Base-by-base conservation (phyloP, 2,888 invertebrate species). In the Resseliella maxima region DNA sequence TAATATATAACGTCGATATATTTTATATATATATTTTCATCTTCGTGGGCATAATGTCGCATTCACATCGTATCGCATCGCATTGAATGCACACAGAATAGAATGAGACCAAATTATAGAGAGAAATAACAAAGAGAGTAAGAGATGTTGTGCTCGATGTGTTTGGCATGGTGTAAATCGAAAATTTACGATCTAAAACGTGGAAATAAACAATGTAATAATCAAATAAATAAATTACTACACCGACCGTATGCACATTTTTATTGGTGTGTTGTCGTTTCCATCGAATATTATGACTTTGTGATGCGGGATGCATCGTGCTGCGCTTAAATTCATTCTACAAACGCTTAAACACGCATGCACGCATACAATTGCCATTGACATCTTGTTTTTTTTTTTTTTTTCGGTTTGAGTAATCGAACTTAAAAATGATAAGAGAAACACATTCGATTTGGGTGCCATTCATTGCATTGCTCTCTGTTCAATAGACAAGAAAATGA, bases 141-240 rank as follows among this genome's bases (percentile, higher is more conserved):
- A 41, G 41, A 41, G 41, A 41, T 41, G 12, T 59, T n/a, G 5
- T n/a, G 38, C 8, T 6, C 83, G 36, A 83, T 83, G 50, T 21
- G 38, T 83, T 83, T 38, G 10, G 38, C n/a, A 24, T 83, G 38
- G 83, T 83, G 83, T 83, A 83, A 83, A 83, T 27, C 38, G 83
- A 83, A 83, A 83, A 83, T 83, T 83, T 83, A 83, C 38, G 83
- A 83, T 83, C 83, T 83, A 24, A 83, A 83, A 83, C 83, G 36
- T 83, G 83, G 83, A 83, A 83, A 83, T 83, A 83, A 83, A 83
- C 83, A 83, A 83, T 83, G 38, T 83, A 83, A 83, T 83, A 83
- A 83, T 83, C 83, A 83, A 83, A 83, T 38, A 38, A 83, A 83
- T 83, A 83, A 83, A 83, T 83, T 36, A 38, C 83, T 83, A 83